phyloP scores from a whole-genome alignment of 2,113 vertebrate genomes.

The Phylloscopus whistleri region DNA sequence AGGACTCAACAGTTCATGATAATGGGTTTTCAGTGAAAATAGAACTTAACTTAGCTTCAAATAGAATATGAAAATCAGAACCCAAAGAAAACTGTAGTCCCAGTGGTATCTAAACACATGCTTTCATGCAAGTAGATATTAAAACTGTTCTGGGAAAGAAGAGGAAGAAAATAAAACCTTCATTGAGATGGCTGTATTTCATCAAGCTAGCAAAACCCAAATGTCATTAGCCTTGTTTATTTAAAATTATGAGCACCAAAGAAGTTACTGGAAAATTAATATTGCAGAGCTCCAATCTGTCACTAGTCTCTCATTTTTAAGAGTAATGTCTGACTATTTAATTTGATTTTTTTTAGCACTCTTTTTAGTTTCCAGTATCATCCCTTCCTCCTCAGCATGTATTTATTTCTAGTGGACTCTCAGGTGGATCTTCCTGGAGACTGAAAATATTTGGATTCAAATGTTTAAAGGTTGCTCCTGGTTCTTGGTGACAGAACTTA shows the following conservation, averaged over 20 bases:
- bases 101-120: background rate
- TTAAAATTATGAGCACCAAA: background rate
- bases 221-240: background rate
- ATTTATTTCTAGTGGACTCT: background rate
- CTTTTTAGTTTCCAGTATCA: background rate
- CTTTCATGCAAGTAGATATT: background rate
- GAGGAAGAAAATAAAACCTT: conserved; percentile 3
- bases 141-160: conserved; percentile 13
- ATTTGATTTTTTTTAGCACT: background rate
- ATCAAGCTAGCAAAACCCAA: background rate
- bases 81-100: background rate
- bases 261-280: background rate
- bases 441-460: background rate
- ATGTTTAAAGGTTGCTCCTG: background rate
- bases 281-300: background rate
- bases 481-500: background rate
- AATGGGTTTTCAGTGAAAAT: background rate
- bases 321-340: background rate
- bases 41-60: background rate
- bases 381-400: background rate
- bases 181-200: background rate
- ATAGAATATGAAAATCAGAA: background rate
- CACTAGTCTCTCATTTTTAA: background rate
- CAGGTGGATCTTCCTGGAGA: background rate
- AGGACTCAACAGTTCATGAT: background rate